A percentile compares a stretch with the other conserved stretches of the same genome.
phyloP scores from a whole-genome alignment of 2,113 vertebrate genomes.

The Muntiacus reevesi region DNA sequence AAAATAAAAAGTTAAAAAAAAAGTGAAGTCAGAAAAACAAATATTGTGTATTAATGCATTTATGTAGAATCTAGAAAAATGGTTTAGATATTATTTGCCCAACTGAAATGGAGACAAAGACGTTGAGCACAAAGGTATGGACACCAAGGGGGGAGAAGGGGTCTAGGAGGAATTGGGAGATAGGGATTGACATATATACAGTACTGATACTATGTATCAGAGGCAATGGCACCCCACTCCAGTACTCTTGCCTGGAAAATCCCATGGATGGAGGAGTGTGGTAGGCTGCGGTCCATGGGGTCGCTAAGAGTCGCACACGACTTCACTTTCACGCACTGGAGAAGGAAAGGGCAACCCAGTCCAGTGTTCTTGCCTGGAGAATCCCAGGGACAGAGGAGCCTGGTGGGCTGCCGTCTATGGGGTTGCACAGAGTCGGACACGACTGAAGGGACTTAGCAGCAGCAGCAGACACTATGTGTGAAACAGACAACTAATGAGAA shows the following conservation, averaged over 20 bases:
- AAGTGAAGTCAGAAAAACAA: background rate
- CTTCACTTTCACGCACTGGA: too few relatives aligned
- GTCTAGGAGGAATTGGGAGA: background rate
- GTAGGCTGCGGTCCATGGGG: too few relatives aligned
- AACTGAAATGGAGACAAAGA: background rate
- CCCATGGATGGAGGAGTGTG: too few relatives aligned
- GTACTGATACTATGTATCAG: background rate
- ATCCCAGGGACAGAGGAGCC: too few relatives aligned
- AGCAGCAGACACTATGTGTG: background rate
- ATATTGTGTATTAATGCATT: background rate
- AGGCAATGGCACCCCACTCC: too few relatives aligned
- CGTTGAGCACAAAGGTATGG: background rate
- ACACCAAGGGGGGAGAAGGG: background rate
- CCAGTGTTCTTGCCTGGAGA: too few relatives aligned
- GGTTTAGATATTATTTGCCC: background rate
- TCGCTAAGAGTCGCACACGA: too few relatives aligned
- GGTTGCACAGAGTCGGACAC: too few relatives aligned
- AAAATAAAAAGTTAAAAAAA: background rate
- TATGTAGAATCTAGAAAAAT: background rate
- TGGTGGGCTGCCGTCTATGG: too few relatives aligned
- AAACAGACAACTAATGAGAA: background rate
- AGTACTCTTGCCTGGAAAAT: too few relatives aligned
- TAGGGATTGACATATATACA: background rate
- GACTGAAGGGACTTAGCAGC: too few relatives aligned
- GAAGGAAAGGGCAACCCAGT: too few relatives aligned